Percentiles rank a stretch among this genome's conserved stretches.
Evolutionary conservation across 2,797 vertebrate species (phyloP).

Genomic region (Sebastolobus alascanus): DNA sequence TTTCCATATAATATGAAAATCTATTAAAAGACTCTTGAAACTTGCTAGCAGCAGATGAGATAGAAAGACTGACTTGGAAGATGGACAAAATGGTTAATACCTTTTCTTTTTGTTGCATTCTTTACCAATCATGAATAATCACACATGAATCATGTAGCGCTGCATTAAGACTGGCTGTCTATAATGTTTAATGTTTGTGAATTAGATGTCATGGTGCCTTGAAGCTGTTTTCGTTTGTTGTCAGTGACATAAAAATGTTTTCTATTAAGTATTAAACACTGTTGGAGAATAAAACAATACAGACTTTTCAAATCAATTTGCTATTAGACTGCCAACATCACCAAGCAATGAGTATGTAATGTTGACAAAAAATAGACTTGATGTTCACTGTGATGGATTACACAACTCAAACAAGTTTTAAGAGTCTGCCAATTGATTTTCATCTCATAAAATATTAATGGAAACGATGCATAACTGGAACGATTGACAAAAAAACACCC

Average conservation of each 20-base stretch:
- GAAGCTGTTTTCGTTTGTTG: not conserved
- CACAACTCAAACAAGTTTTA: not conserved
- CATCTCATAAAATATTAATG: slow-evolving; percentile 11
- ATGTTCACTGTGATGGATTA: slow-evolving; percentile 19
- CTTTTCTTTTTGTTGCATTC: not conserved
- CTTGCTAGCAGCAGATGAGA: not conserved
- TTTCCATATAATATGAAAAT: not conserved
- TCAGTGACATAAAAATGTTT: slow-evolving; percentile 5
- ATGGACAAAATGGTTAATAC: not conserved
- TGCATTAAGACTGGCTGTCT: not conserved
- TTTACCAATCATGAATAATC: not conserved
- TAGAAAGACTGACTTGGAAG: not conserved
- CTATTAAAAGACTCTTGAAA: not conserved
- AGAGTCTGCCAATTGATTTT: slow-evolving; percentile 24
- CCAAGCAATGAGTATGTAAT: not conserved
- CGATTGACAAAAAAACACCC: not conserved
- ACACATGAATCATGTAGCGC: not conserved
- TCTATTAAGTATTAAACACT: not conserved
- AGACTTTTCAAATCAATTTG: slow-evolving; percentile 1
- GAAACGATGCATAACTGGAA: slow-evolving; percentile 8
- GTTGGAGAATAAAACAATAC: not conserved
- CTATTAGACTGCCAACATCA: slow-evolving; percentile 1
- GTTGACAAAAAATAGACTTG: not conserved
- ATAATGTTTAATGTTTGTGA: not conserved
- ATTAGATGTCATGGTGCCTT: not conserved